Evolutionary conservation across 2,797 vertebrate species (phyloP).

Genomic region (Xiphophorus birchmanni): DNA sequence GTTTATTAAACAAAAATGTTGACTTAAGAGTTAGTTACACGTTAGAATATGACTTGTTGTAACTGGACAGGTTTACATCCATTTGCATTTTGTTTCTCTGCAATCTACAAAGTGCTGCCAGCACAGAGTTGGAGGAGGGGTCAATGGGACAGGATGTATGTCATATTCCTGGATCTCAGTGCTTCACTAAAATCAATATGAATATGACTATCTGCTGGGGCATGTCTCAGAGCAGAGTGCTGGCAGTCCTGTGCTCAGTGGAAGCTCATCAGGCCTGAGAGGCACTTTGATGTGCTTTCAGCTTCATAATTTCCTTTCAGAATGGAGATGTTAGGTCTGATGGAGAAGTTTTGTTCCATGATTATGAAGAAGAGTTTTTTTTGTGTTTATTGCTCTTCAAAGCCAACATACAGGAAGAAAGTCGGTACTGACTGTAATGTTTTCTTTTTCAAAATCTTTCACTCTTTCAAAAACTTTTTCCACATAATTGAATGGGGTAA

Average conservation of each 20-base stretch:
- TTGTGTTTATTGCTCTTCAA: not conserved
- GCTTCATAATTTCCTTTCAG: conserved; percentile 6
- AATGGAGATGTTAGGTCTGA: conserved; percentile 16
- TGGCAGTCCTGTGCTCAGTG: conserved; percentile 31
- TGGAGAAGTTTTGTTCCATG: conserved; percentile 14
- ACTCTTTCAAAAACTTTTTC: not conserved
- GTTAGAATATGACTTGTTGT: not conserved
- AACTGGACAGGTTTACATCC: not conserved
- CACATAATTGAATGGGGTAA: not conserved
- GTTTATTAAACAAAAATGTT: no score
- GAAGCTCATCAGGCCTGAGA: conserved; percentile 25
- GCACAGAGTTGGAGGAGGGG: conserved; percentile 25
- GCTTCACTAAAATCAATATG: conserved; percentile 67
- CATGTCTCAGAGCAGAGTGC: conserved; percentile 55
- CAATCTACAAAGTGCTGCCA: conserved; percentile 54
- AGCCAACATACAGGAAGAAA: not conserved
- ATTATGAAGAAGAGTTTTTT: conserved; percentile 2
- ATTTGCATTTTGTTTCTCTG: conserved; percentile 24
- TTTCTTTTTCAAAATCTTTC: not conserved
- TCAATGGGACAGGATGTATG: conserved; percentile 37
- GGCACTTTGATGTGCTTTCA: conserved; percentile 15
- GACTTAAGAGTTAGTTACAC: no score
- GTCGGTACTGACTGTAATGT: not conserved
- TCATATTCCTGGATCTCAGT: conserved; percentile 60
- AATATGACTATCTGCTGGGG: conserved; percentile 44